Evolutionary conservation across 2,888 invertebrate species (phyloP), one percentile per base, ranked within the genome.

Genomic region (Alloplasta piceator): DNA sequence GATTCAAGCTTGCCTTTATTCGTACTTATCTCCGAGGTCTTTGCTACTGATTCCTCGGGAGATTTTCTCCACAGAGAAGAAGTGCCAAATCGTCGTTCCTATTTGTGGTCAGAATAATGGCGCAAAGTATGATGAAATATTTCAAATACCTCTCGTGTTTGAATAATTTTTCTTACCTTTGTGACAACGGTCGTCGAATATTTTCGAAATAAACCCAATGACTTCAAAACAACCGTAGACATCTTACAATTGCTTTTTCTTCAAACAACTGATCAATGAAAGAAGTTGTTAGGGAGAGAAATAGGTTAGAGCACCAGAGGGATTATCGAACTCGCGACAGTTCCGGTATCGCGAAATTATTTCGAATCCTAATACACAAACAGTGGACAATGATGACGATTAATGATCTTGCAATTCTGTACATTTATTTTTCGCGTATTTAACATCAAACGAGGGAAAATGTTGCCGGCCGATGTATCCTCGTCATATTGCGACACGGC

Each of bases 151-250:
- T 26, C 26, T 26, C 3, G 26, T 26, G 26, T 26, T 26, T 26
- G 26, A 26, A 26, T 26, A 58, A 16, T 7, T 14, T 14, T 36
- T 60, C 74, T 82, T 80, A 87, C 88, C 64, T 83, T 85, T 5
- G 9, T 68, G 7, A 80, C 67, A 26, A 72, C 9, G 5, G 74
- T 71, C 36, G 12, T 64, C 2, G 76, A 38, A 66, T 5, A 84
- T n/a, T 61, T 85, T 5, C 75, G 84, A 39, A 85, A 48, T 1
- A 61, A 39, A 4, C 50, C 46, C 38, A 84, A 12, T 9, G 84
- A 82, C 46, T 82, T 70, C 16, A 74, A 77, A 14, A 84, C 79
- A 74, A 86, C 73, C 1, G 64, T 75, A 36, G 84, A 84, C 86
- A 88, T 88, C 73, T n/a, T 82, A 56, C 0, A 50, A 12, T 4